These are phyloP conservation scores for Nephotettix cincticeps DNA, from an alignment of 1,140 invertebrate species.

Conservation along the genomic window DNA sequence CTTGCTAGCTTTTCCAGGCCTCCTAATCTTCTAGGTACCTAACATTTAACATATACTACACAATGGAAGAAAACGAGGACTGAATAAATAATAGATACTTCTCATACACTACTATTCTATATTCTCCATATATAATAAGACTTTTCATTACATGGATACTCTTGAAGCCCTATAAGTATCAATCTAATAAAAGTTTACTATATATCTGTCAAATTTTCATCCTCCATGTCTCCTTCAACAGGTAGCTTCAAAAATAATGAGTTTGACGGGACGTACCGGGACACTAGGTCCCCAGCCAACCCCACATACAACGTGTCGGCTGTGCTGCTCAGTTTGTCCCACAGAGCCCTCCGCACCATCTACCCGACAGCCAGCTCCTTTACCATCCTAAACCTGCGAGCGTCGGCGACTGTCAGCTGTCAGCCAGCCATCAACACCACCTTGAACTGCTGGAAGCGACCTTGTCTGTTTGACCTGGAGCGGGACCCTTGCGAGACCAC, in stretches of 20 bases:
- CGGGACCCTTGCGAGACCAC: constrained; percentile 66
- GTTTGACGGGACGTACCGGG: constrained; percentile 35
- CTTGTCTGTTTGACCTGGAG: constrained; percentile 65
- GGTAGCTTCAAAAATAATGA: constrained; percentile 31
- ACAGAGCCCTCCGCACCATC: constrained; percentile 33
- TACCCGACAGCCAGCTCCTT: constrained; percentile 33
- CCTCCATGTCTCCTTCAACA: constrained; percentile 13
- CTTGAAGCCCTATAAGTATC: no score
- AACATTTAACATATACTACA: no score
- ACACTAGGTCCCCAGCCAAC: constrained; percentile 28
- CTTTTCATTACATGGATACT: no score
- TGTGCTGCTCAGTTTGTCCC: constrained; percentile 33
- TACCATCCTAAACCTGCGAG: constrained; percentile 41
- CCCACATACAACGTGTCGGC: constrained; percentile 35
- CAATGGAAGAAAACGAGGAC: no score
- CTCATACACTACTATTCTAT: no score
- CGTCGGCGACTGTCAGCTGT: constrained; percentile 48
- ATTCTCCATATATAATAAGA: no score
- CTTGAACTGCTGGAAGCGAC: constrained; percentile 36
- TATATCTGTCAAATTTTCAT: no score
- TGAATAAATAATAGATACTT: no score
- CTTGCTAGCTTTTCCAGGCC: no score
- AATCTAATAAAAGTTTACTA: no score
- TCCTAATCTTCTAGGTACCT: no score
- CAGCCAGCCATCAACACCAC: background rate